phyloP scores from a whole-genome alignment of 2,113 vertebrate species.

The Ptilonorhynchus violaceus region DNA sequence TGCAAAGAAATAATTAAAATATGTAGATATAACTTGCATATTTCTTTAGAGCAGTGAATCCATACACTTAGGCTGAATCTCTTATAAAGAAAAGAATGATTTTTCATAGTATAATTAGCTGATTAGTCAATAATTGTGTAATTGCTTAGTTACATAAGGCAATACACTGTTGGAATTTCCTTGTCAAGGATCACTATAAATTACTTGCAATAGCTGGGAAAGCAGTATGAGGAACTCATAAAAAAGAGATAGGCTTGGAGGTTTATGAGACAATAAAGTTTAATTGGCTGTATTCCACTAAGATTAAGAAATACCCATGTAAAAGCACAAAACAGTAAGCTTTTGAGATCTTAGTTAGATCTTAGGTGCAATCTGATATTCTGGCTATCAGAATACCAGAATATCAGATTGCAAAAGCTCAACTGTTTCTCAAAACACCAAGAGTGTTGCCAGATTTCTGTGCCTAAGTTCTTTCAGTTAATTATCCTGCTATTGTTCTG shows the following conservation, averaged over 20 bases:
- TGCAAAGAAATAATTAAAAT: background rate
- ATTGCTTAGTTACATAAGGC: background rate
- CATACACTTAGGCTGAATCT: background rate
- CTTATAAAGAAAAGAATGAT: background rate
- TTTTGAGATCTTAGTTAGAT: background rate
- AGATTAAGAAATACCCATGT: background rate
- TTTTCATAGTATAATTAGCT: background rate
- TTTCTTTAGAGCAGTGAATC: background rate
- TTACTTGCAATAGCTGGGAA: background rate
- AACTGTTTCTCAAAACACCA: background rate
- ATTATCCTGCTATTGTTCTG: background rate
- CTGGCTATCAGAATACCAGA: background rate
- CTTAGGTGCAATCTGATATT: no score
- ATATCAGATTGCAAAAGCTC: background rate
- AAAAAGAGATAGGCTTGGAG: background rate
- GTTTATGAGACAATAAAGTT: background rate
- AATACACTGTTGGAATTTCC: background rate
- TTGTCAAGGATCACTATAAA: background rate
- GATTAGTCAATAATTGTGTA: conserved; percentile 4
- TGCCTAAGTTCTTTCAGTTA: background rate
- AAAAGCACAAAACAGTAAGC: background rate
- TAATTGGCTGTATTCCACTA: background rate
- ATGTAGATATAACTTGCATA: background rate
- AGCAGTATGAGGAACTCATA: background rate
- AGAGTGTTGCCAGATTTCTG: background rate